Base-by-base conservation (phyloP, 2,113 vertebrate species). In the Halichoerus grypus region DNA sequence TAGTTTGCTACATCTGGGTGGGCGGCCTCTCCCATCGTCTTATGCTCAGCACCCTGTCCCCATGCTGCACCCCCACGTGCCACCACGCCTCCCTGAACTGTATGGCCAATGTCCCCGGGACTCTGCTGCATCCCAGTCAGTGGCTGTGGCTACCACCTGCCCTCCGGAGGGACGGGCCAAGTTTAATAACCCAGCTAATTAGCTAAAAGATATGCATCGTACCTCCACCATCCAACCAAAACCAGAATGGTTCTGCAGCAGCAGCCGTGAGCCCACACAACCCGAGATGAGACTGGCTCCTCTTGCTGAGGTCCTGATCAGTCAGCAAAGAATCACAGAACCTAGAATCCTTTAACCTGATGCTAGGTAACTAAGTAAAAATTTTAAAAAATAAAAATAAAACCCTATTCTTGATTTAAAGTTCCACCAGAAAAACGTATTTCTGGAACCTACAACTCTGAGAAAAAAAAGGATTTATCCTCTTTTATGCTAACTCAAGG, bases 401-500 rank as follows among this genome's bases (percentile, higher is more conserved):
- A 22, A 7, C 46, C 31, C 46, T 42, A 9, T 39, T 85, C 42
- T 69, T 63, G 18, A 81, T 81, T 63, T 57, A 76, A 92, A 87
- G 4, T 49, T 26, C 49, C 49, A 46, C 59, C 5, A 13, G 55
- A 89, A 86, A 76, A 84, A 42, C 79, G 28, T 39, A 74, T 26
- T 49, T 71, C 51, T 59, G 14, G 19, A 94, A 92, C 10, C 53
- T 49, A 82, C 24, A 72, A 77, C 67, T 46, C 1, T 46, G 24
- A 19, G 49, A 5, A 21, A 39, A 77, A 31, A 77, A 39, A 26
- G 16, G 14, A 57, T 71, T 77, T 22, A n/a, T 49, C 28, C 42
- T 95, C 74, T 79, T 77, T 65, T 22, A 33, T 33, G 71, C 42
- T 91, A 91, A 92, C 39, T 84, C 69, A 80, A 85, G n/a, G 21